Evolutionary conservation across 2,888 invertebrate genomes (phyloP).

Genomic region (Pristionchus maxplancki): DNA sequence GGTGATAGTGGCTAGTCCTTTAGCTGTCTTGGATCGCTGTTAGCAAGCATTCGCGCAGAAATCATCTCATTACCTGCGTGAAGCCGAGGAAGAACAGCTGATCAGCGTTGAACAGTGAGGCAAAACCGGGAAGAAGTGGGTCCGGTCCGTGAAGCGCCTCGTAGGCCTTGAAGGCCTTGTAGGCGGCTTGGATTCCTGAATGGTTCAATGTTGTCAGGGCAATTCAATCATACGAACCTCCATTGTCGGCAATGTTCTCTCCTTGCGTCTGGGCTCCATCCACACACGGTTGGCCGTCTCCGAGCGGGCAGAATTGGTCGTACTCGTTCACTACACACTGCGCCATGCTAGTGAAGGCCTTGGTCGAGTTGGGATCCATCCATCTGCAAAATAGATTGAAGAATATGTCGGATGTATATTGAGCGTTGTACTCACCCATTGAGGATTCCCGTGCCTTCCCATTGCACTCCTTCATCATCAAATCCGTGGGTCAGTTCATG

Average conservation of each 20-base stretch:
- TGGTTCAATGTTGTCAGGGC: conserved; percentile 57
- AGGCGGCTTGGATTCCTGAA: conserved; percentile 76
- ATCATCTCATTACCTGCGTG: conserved; percentile 59
- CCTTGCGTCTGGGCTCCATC: conserved; percentile 81
- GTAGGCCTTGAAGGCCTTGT: conserved; percentile 67
- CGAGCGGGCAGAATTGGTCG: conserved; percentile 69
- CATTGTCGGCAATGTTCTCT: conserved; percentile 82
- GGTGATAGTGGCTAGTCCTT: too few species aligned
- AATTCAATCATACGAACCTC: conserved; percentile 66
- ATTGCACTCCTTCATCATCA: conserved; percentile 84
- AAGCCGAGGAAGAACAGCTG: conserved; percentile 75
- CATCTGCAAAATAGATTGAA: conserved; percentile 55
- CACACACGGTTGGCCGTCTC: conserved; percentile 61
- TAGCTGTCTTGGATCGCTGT: too few species aligned
- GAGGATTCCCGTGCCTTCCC: conserved; percentile 68
- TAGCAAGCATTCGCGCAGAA: too few species aligned
- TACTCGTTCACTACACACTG: conserved; percentile 70
- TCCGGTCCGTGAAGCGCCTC: conserved; percentile 68
- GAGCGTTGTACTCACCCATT: conserved; percentile 57
- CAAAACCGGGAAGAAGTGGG: conserved; percentile 67
- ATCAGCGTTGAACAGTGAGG: conserved; percentile 69
- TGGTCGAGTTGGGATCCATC: conserved; percentile 66
- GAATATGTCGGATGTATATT: too few species aligned
- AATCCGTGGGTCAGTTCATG: conserved; percentile 97
- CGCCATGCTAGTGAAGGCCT: conserved; percentile 65